These are phyloP conservation scores for Alviniconcha marisindica DNA, from an alignment of 1,140 invertebrate genomes.

Conservation along the genomic window DNA sequence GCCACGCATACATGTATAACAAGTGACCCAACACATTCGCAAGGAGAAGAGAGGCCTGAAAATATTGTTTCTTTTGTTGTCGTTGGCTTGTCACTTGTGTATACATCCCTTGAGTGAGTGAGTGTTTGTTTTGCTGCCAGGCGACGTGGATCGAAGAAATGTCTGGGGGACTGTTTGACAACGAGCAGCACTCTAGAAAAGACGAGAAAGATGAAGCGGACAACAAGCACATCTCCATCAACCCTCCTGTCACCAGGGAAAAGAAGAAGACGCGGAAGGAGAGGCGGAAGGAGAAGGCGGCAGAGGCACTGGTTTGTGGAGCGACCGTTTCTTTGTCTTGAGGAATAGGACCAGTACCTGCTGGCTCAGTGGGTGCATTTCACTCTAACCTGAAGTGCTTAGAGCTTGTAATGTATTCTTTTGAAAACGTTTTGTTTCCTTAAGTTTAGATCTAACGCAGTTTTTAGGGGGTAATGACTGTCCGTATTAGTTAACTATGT, in stretches of 20 bases:
- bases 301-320: not conserved
- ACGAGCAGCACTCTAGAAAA: not conserved
- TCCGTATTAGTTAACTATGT: too few relatives aligned
- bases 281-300: conserved; percentile 4
- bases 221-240: not conserved
- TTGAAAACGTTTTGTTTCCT: not conserved
- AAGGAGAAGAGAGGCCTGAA: too few relatives aligned
- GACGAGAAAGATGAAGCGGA: not conserved
- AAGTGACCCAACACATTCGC: too few relatives aligned
- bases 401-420: not conserved
- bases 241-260: conserved; percentile 1
- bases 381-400: not conserved
- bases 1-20: too few relatives aligned
- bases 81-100: too few relatives aligned
- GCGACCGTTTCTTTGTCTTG: not conserved
- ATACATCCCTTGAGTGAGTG: too few relatives aligned
- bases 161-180: conserved; percentile 16
- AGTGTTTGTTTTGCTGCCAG: conserved; percentile 6
- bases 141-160: conserved; percentile 13
- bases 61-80: too few relatives aligned
- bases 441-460: too few relatives aligned
- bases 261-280: conserved; percentile 13
- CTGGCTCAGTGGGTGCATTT: not conserved
- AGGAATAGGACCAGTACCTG: not conserved
- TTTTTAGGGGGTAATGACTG: too few relatives aligned